Evolutionary conservation across 2,888 invertebrate genomes (phyloP), one percentile per base, ranked within the genome.

Genomic region (Tiliacea aurago): DNA sequence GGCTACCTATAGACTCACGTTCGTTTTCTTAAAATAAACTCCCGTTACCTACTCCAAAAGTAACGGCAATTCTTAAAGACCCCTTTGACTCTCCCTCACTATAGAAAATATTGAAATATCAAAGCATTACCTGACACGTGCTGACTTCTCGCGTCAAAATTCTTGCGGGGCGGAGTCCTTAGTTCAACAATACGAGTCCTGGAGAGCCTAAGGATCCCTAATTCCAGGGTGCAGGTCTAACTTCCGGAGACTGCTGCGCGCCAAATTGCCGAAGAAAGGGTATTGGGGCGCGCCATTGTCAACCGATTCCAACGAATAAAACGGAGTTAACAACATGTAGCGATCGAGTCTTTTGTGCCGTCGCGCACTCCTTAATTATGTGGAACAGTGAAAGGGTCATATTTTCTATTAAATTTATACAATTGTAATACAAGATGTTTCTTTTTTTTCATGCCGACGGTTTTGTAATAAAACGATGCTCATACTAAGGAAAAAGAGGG

Each of bases 231-330:
- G 92, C 91, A 91, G 92, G 91, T 83, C 87, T 88, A 76, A 93
- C 95, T 94, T 96, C 96, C 96, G 96, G 93, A 87, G 91, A 94
- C 95, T 89, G 95, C 96, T 96, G 96, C 85, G 95, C 89, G 73
- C 83, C 91, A 95, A 96, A 96, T 96, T 95, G 96, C 87, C 85
- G 92, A 96, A 96, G 96, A 96, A 96, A 96, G 96, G 95, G 95
- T 95, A 89, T 93, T 91, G 87, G 83, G 85, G 91, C 86, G 89
- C 89, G 85, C 90, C 90, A 93, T 96, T 96, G 96, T 96, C 92
- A 95, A 95, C 95, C 96, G 96, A 95, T 96, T 95, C 91, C 92
- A 92, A 92, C 92, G 95, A 90, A 95, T 93, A 96, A 95, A 95
- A 94, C 92, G 93, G 88, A 91, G 93, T 94, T 94, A 93, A 92